Evolutionary conservation across 1,140 invertebrate genomes (phyloP).

Genomic region (Drosophila elegans): DNA sequence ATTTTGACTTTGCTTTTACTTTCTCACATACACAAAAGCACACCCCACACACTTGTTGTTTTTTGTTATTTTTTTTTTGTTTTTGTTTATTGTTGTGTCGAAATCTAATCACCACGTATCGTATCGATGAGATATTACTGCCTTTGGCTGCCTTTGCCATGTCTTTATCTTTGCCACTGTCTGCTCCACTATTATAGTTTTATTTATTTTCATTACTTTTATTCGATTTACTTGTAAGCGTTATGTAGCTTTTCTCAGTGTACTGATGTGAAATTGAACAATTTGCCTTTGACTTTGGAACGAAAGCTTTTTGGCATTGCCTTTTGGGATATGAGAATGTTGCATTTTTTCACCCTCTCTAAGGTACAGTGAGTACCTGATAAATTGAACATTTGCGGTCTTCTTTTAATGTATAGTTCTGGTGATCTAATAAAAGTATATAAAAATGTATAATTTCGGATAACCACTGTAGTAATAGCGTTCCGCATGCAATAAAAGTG

Average conservation of each 20-base stretch:
- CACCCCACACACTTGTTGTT: constrained; percentile 9
- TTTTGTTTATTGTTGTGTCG: constrained; percentile 43
- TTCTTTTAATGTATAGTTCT: too few relatives aligned
- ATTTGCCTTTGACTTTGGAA: constrained; percentile 49
- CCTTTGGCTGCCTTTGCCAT: constrained; percentile 39
- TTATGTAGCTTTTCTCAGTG: constrained; percentile 8
- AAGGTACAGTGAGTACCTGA: constrained; percentile 4
- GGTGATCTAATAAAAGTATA: too few relatives aligned
- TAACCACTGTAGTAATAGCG: too few relatives aligned
- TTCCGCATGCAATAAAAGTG: neutral
- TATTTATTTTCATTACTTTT: constrained; percentile 3
- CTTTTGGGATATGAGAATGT: neutral
- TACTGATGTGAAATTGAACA: constrained; percentile 37
- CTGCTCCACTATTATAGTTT: constrained; percentile 13
- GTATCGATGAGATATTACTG: constrained; percentile 66
- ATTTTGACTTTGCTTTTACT: constrained; percentile 21
- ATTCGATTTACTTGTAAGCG: neutral
- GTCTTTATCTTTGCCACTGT: constrained; percentile 47
- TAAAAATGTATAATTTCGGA: too few relatives aligned
- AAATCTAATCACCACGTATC: constrained; percentile 81
- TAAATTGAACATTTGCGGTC: neutral
- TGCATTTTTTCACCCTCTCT: neutral
- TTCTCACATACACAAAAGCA: constrained; percentile 25
- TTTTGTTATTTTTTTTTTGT: constrained; percentile 3
- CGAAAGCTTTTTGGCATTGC: constrained; percentile 37